Conservation (phyloP, 2,888 invertebrate species). For the Sphaeridia pumilis region DNA sequence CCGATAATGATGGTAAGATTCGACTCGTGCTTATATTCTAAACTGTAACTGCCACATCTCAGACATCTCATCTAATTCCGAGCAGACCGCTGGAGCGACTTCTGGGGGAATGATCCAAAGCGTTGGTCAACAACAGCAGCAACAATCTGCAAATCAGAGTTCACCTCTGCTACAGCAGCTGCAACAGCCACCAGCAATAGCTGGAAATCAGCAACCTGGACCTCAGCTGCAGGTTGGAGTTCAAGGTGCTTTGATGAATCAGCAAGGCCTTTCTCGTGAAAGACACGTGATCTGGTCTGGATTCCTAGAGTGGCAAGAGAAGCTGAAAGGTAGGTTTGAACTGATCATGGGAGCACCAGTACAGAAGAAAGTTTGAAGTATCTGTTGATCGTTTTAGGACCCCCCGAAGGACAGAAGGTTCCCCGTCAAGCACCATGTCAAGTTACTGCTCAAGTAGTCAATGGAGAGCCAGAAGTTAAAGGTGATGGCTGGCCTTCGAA, state of each 20-base stretch:
- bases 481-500: conserved; percentile 89
- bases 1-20: conserved; percentile 2
- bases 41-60: no score
- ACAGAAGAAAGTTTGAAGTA: background rate
- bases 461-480: conserved; percentile 82
- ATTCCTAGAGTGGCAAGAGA: conserved; percentile 84
- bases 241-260: conserved; percentile 37
- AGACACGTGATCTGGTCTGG: conserved; percentile 64
- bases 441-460: conserved; percentile 54
- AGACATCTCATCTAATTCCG: no score
- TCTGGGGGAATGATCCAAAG: no score
- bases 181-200: conserved; percentile 10
- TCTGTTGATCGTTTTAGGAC: conserved; percentile 36
- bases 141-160: no score
- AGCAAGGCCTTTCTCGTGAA: conserved; percentile 43
- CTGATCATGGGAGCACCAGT: background rate
- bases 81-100: conserved; percentile 34
- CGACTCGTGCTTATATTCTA: no score
- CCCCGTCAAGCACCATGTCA: conserved; percentile 64
- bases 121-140: no score
- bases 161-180: conserved; percentile 6
- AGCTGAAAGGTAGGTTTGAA: conserved; percentile 52
- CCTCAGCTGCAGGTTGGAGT: conserved; percentile 37
- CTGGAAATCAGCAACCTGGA: conserved; percentile 6
- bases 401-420: conserved; percentile 62